phyloP scores from a whole-genome alignment of 2,797 vertebrate genomes.

The Cyclopterus lumpus region DNA sequence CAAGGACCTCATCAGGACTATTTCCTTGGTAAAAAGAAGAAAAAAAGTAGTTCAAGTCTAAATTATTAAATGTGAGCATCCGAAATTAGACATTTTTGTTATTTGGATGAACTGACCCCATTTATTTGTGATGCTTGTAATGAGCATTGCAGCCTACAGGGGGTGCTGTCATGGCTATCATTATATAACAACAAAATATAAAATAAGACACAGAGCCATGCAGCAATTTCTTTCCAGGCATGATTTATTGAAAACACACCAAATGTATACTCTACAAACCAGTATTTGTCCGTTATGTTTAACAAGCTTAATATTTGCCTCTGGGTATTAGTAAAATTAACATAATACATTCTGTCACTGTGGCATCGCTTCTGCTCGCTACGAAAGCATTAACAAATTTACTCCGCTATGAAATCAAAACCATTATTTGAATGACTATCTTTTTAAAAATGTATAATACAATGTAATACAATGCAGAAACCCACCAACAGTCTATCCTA shows the following conservation, averaged over 20 bases:
- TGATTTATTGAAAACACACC: slow-evolving; percentile 99
- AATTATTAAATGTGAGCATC: background rate
- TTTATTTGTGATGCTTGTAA: background rate
- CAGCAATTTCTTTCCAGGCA: slow-evolving; percentile 88
- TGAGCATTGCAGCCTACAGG: background rate
- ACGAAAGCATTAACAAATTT: slow-evolving; percentile 87
- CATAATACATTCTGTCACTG: slow-evolving; percentile 94
- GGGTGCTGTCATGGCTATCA: background rate
- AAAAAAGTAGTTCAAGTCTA: too few relatives aligned
- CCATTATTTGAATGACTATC: slow-evolving; percentile 78
- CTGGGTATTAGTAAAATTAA: slow-evolving; percentile 94
- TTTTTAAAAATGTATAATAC: slow-evolving; percentile 91
- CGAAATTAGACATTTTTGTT: background rate
- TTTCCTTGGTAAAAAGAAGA: too few relatives aligned
- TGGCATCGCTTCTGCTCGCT: slow-evolving; percentile 86
- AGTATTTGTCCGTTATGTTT: slow-evolving; percentile 87
- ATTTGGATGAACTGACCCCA: background rate
- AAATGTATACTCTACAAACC: slow-evolving; percentile 96
- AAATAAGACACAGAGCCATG: slow-evolving; percentile 53
- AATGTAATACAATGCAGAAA: slow-evolving; percentile 93
- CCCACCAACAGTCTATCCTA: slow-evolving; percentile 90
- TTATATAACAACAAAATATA: background rate
- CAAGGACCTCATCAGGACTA: too few relatives aligned
- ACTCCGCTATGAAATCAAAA: slow-evolving; percentile 85
- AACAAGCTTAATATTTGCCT: slow-evolving; percentile 92